These are phyloP conservation scores for Drosophila cardini DNA, from an alignment of 1,140 invertebrate genomes.

Conservation along the genomic window DNA sequence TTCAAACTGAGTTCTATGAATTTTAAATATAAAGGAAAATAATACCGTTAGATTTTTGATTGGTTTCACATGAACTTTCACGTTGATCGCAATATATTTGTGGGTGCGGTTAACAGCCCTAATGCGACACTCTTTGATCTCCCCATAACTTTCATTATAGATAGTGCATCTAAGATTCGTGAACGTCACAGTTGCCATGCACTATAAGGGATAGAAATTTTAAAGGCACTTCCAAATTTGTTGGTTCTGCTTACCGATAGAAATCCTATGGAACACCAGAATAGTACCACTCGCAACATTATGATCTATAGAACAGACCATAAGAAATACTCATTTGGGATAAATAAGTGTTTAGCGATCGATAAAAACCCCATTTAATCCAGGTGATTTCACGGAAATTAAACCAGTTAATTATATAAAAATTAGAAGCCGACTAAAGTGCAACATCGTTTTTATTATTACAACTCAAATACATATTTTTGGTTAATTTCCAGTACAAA, in stretches of 20 bases:
- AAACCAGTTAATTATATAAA: too few relatives aligned
- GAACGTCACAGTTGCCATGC: conserved; percentile 38
- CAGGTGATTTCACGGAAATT: too few relatives aligned
- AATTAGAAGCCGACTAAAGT: too few relatives aligned
- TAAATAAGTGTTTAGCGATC: too few relatives aligned
- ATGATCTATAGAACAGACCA: too few relatives aligned
- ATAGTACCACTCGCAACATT: not conserved
- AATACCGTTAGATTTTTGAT: conserved; percentile 45
- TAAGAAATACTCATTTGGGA: too few relatives aligned
- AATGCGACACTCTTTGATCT: conserved; percentile 41
- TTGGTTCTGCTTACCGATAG: not conserved
- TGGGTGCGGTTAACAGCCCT: conserved; percentile 63
- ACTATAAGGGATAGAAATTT: not conserved
- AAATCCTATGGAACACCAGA: not conserved
- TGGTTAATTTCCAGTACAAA: too few relatives aligned
- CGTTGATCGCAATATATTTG: conserved; percentile 46
- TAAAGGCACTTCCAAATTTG: not conserved
- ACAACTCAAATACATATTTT: too few relatives aligned
- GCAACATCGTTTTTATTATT: too few relatives aligned
- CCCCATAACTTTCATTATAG: not conserved
- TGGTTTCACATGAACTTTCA: not conserved
- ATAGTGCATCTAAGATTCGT: conserved; percentile 58
- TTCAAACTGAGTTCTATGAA: not conserved
- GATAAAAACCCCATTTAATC: too few relatives aligned
- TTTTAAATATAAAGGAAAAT: not conserved